Evolutionary conservation across 1,140 invertebrate genomes (phyloP), one percentile per base, ranked within the genome.

Genomic region (Eufriesea mexicana): DNA sequence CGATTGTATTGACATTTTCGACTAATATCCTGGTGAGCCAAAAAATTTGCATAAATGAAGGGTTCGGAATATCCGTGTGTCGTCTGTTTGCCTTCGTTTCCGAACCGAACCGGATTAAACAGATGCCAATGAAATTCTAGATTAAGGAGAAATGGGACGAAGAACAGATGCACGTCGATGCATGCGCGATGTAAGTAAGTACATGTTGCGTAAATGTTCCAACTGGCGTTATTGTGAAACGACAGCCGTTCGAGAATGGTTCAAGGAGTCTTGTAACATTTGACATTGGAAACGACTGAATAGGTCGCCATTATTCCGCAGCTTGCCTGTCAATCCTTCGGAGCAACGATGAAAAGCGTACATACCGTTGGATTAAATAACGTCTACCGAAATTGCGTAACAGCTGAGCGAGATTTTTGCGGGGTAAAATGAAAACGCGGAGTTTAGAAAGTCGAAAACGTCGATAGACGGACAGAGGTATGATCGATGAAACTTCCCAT

Each of bases 401-500:
- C 18, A 35, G 10, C 20, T 8, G 20, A n/a, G 12, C 28, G 28
- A 57, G 51, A 49, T 59, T 59, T 74, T 57, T 59, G 45, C 25
- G 20, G 5, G 25, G 59, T 2, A 47, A 51, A 78, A 49, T 10
- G n/a, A 7, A 64, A 51, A 55, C 18, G 23, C 12, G 18, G 8
- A 16, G 47, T 45, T 62, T 83, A 55, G 74, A 83, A 75, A 78
- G 75, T 71, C 18, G 55, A 28, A 2, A 49, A 51, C 55, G 64
- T 75, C 49, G 62, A 70, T 35, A 57, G 71, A 78, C 42, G 66
- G 67, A 20, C 28, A 14, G 51, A 23, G n/a, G 12, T 68, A 49
- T 62, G 42, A 77, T 70, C 68, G 80, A 61, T 25, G 45, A 59
- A 70, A 54, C 57, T 54, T 47, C 75, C 71, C 42, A 67, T 68